Evolutionary conservation across 2,888 invertebrate species (phyloP), one percentile per base, ranked within the genome.

Genomic region (Cabera pusaria): DNA sequence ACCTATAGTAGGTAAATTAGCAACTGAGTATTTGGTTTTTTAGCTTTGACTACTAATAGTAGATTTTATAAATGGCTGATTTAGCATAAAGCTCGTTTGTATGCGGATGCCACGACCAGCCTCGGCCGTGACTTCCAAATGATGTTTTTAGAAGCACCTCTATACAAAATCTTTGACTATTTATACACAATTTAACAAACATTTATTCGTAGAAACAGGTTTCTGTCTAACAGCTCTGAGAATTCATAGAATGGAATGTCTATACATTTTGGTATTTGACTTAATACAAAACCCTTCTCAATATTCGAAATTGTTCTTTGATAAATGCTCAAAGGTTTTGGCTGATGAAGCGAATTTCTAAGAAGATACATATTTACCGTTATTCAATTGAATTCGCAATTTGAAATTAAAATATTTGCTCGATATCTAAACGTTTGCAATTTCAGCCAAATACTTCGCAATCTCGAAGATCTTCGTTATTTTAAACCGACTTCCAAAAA

Each of bases 161-260:
- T 34, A 40, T 34, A 27, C 23, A 8, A 39, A 26, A 29, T 46
- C 14, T 14, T 14, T n/a, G n/a, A n/a, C 14, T 14, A 14, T 14
- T 14, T 14, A 14, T 14, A 14, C 14, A 2, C 4, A 14, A 14
- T 49, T 41, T 28, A 34, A 29, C 34, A 45, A 52, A 49, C 36
- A 43, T 45, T 37, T 47, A 45, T 49, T 52, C 44, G 29, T 31
- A 41, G 24, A 52, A n/a, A 52, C 47, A 27, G 41, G 52, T 49
- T 47, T 44, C 31, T 29, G 20, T 29, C 9, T 11, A 41, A 36
- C 33, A 29, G 37, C 26, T 39, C 10, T 27, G 37, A 45, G 43
- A 47, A 45, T 52, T 39, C 35, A 17, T 28, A 16, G 44, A 38
- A 46, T 38, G 52, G 44, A 46, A 49, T 52, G 52, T 31, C 24